phyloP scores from a whole-genome alignment of 2,888 invertebrate species.

The Ectemnius lituratus region DNA sequence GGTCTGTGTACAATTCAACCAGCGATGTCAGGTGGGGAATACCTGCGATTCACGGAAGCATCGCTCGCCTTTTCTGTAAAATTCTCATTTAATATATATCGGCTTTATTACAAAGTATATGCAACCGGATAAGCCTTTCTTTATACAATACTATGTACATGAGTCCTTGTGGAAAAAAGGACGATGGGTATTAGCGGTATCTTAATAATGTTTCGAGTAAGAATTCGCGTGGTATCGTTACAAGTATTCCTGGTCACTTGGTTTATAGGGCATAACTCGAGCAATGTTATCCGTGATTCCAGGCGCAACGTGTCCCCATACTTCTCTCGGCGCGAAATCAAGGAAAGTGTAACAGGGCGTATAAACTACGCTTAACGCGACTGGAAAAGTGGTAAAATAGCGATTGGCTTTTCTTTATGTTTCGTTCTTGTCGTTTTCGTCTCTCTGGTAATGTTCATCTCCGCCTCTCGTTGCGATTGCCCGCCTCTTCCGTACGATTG shows the following conservation, averaged over 20 bases:
- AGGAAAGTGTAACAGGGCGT: slow-evolving; percentile 40
- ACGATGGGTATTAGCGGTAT: not conserved
- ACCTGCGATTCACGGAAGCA: slow-evolving; percentile 7
- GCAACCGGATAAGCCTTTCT: not conserved
- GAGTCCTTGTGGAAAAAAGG: not conserved
- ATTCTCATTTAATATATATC: not conserved
- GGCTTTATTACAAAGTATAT: not conserved
- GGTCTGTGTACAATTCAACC: slow-evolving; percentile 25
- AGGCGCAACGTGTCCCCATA: not conserved
- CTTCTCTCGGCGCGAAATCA: slow-evolving; percentile 28
- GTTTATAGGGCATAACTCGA: slow-evolving; percentile 7
- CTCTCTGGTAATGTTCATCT: not conserved
- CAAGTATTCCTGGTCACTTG: not conserved
- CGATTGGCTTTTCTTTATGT: slow-evolving; percentile 61
- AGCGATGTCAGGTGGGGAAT: not conserved
- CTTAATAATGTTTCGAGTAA: not conserved
- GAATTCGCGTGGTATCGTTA: not conserved
- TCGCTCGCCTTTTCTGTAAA: not conserved
- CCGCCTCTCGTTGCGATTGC: slow-evolving; percentile 14
- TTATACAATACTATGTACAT: slow-evolving; percentile 1
- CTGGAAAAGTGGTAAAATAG: slow-evolving; percentile 70
- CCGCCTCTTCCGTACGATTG: slow-evolving; percentile 27
- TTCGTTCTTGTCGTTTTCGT: slow-evolving; percentile 22
- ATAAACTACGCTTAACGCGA: slow-evolving; percentile 58
- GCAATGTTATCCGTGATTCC: slow-evolving; percentile 12